These are phyloP conservation scores for Napeogenes inachia DNA, from an alignment of 2,888 invertebrate species.

Conservation along the genomic window DNA sequence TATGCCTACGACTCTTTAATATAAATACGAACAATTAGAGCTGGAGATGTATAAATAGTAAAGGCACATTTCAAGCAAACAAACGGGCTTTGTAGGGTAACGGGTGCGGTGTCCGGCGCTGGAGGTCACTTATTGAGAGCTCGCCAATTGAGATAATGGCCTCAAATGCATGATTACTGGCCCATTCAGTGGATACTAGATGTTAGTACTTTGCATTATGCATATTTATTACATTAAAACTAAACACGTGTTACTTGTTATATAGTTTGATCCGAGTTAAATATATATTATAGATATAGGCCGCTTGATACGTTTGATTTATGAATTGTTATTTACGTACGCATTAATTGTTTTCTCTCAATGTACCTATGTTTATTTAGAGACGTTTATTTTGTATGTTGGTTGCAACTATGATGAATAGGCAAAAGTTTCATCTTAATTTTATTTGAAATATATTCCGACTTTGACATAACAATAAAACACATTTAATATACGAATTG, in stretches of 20 bases:
- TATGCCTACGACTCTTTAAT: too few relatives aligned
- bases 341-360: constrained; percentile 34
- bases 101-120: constrained; percentile 69
- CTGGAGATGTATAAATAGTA: constrained; percentile 25
- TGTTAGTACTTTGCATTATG: constrained; percentile 56
- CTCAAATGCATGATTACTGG: constrained; percentile 75
- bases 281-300: too few relatives aligned
- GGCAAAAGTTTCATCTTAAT: too few relatives aligned
- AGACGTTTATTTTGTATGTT: too few relatives aligned
- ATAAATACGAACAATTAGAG: constrained; percentile 2
- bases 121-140: constrained; percentile 69
- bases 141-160: constrained; percentile 75
- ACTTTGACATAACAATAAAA: too few relatives aligned
- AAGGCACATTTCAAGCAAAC: constrained; percentile 64
- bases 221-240: not conserved
- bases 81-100: constrained; percentile 53
- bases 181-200: constrained; percentile 70
- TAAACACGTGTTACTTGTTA: too few relatives aligned
- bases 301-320: not conserved
- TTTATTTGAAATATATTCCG: too few relatives aligned
- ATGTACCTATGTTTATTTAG: too few relatives aligned
- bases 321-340: not conserved
- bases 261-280: too few relatives aligned
- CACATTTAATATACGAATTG: too few relatives aligned
- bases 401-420: too few relatives aligned